A percentile compares a stretch with the other conserved stretches of the same genome.
These are phyloP conservation scores for Cynopterus brachyotis DNA, from an alignment of 2,113 vertebrate genomes.

Conservation along the genomic window DNA sequence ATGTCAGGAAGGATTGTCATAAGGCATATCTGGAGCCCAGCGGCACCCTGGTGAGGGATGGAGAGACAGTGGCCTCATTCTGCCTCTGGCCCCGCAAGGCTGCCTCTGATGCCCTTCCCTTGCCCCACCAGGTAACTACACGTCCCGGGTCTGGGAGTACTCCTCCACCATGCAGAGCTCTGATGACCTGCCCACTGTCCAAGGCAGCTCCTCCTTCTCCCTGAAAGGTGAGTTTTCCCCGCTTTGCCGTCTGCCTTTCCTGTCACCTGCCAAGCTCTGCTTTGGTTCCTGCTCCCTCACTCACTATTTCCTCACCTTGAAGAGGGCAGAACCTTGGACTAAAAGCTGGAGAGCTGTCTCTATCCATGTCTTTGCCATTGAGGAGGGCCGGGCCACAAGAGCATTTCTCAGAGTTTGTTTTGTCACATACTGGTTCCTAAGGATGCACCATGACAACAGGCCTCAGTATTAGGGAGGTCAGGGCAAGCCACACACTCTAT, in stretches of 20 bases:
- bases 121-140: constrained; percentile 84
- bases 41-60: background rate
- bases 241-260: background rate
- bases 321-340: background rate
- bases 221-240: constrained; percentile 82
- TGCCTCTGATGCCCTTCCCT: background rate
- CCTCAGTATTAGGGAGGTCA: background rate
- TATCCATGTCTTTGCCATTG: background rate
- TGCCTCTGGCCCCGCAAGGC: background rate
- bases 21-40: background rate
- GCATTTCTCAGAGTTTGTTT: background rate
- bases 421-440: rapidly evolving
- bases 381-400: background rate
- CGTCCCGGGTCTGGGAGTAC: constrained; percentile 85
- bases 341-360: background rate
- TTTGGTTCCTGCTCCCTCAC: background rate
- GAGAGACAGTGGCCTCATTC: background rate
- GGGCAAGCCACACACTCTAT: rapidly evolving
- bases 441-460: background rate
- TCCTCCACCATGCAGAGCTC: constrained; percentile 83
- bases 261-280: background rate
- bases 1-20: background rate
- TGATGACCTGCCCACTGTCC: constrained; percentile 80
- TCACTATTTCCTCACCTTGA: background rate
- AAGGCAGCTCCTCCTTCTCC: constrained; percentile 82